Evolutionary conservation across 1,140 invertebrate genomes (phyloP).

Genomic region (Helicoverpa zea): DNA sequence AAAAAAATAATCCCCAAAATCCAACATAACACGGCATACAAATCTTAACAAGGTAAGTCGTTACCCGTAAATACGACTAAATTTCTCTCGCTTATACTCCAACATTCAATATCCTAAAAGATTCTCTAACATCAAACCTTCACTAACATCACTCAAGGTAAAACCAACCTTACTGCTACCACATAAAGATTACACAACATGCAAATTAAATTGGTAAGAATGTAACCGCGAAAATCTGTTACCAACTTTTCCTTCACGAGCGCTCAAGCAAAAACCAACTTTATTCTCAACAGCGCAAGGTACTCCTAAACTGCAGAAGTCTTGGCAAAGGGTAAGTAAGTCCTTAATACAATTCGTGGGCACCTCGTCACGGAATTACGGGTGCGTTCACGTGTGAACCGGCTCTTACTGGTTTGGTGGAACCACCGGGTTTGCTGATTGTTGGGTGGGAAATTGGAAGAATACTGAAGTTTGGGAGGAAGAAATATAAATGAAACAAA

Average conservation of each 20-base stretch:
- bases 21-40: conserved; percentile 30
- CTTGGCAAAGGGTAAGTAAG: conserved; percentile 32
- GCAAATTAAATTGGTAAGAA: conserved; percentile 25
- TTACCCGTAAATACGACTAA: conserved; percentile 47
- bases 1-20: conserved; percentile 17
- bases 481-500: not conserved
- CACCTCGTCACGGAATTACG: conserved; percentile 60
- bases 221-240: conserved; percentile 38
- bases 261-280: not conserved
- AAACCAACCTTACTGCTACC: conserved; percentile 13
- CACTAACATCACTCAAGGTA: not conserved
- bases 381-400: conserved; percentile 64
- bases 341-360: conserved; percentile 68
- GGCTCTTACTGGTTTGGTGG: conserved; percentile 48
- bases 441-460: not conserved
- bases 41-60: conserved; percentile 49
- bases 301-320: conserved; percentile 9
- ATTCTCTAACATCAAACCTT: conserved; percentile 18
- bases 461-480: not conserved
- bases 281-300: not conserved
- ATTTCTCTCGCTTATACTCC: conserved; percentile 41
- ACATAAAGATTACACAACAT: not conserved
- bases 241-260: conserved; percentile 12
- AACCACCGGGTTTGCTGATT: conserved; percentile 43
- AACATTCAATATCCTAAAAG: conserved; percentile 50